Evolutionary conservation across 2,888 invertebrate species (phyloP).

Genomic region (Tinea semifulvella): DNA sequence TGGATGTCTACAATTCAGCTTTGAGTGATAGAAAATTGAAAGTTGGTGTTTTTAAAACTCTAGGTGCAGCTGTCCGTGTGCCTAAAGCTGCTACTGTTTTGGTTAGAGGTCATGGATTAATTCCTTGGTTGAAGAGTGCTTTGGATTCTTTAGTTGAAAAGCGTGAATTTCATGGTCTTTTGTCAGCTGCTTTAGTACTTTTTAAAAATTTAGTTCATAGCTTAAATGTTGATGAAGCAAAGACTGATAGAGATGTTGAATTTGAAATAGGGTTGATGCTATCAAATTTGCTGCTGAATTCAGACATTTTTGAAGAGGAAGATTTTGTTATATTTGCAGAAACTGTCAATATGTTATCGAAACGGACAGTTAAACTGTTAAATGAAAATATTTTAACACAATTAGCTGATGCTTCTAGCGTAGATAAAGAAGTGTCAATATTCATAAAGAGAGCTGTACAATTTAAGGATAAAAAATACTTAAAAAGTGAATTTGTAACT

Average conservation of each 20-base stretch:
- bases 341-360: constrained; percentile 37
- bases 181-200: neutral
- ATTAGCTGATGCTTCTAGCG: constrained; percentile 32
- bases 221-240: constrained; percentile 30
- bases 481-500: constrained; percentile 31
- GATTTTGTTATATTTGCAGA: constrained; percentile 34
- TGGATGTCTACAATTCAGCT: constrained; percentile 73
- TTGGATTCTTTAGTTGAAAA: constrained; percentile 32
- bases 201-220: neutral
- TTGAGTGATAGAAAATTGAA: constrained; percentile 71
- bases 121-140: constrained; percentile 70
- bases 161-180: constrained; percentile 23
- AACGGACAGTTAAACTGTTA: constrained; percentile 39
- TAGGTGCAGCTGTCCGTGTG: constrained; percentile 70
- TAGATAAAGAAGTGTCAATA: constrained; percentile 25
- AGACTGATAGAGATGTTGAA: constrained; percentile 45
- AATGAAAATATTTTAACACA: constrained; percentile 38
- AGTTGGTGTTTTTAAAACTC: constrained; percentile 71
- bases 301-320: constrained; percentile 32
- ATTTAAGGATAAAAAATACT: constrained; percentile 31
- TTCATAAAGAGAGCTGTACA: constrained; percentile 35
- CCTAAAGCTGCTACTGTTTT: constrained; percentile 72
- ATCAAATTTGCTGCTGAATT: constrained; percentile 33
- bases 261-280: constrained; percentile 39
- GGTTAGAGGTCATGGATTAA: constrained; percentile 72